Conservation (phyloP, 2,888 invertebrate species). For the Ochropacha duplaris region DNA sequence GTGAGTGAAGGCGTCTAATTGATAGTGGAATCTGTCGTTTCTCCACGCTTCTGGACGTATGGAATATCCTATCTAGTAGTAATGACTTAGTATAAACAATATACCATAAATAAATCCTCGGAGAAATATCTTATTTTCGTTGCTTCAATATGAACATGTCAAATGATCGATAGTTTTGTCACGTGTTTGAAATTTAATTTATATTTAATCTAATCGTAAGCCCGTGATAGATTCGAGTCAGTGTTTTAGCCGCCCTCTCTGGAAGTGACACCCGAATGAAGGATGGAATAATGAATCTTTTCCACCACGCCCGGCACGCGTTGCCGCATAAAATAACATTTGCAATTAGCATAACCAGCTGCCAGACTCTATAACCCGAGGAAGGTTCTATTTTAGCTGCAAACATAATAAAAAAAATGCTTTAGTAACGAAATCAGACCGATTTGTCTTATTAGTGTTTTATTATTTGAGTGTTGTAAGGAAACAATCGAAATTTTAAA, state of each 20-base stretch:
- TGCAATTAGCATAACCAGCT: conserved; percentile 60
- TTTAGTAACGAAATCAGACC: not conserved
- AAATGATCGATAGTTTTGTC: not conserved
- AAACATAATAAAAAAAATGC: not conserved
- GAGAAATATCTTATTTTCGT: not conserved
- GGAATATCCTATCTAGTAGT: conserved; percentile 11
- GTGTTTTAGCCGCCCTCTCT: conserved; percentile 40
- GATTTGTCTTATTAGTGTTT: not conserved
- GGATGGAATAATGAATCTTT: conserved; percentile 64
- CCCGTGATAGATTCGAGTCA: conserved; percentile 28
- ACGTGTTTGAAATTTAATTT: conserved; percentile 17
- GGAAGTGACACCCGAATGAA: conserved; percentile 67
- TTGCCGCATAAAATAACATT: conserved; percentile 60
- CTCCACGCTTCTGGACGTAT: conserved; percentile 42
- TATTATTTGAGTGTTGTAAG: too few relatives aligned
- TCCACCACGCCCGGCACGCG: conserved; percentile 57
- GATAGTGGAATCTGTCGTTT: conserved; percentile 57
- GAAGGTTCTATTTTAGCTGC: conserved; percentile 1
- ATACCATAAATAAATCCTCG: not conserved
- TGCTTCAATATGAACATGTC: not conserved
- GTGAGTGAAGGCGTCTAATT: conserved; percentile 80
- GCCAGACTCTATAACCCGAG: conserved; percentile 36
- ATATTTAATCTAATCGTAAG: conserved; percentile 39
- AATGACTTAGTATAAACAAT: not conserved
- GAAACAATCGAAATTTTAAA: not conserved